These are phyloP conservation scores for Drosophila flavopinicola DNA, from an alignment of 2,888 invertebrate genomes.

Conservation along the genomic window DNA sequence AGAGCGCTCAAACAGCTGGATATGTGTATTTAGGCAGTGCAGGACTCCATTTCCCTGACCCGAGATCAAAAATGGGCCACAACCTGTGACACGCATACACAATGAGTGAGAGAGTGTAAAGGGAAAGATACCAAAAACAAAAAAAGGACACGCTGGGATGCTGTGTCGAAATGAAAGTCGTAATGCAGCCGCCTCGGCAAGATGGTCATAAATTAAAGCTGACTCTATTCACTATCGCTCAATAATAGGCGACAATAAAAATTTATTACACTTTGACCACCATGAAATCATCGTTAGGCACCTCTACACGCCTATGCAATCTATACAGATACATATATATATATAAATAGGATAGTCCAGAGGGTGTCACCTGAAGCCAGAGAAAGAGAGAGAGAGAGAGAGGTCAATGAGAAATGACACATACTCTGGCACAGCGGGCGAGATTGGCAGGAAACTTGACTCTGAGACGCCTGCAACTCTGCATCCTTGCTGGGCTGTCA, in stretches of 20 bases:
- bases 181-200: constrained; percentile 45
- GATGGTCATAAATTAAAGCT: constrained; percentile 70
- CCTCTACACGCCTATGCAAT: constrained; percentile 60
- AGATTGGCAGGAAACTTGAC: constrained; percentile 65
- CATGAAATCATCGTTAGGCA: constrained; percentile 84
- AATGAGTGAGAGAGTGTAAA: constrained; percentile 26
- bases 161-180: constrained; percentile 20
- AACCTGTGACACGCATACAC: constrained; percentile 68
- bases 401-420: constrained; percentile 74
- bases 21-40: constrained; percentile 26
- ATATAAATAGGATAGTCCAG: constrained; percentile 7
- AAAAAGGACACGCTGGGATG: constrained; percentile 22
- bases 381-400: constrained; percentile 31
- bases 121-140: neutral
- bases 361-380: constrained; percentile 31
- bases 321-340: neutral
- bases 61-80: constrained; percentile 35
- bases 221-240: constrained; percentile 58
- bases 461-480: constrained; percentile 40
- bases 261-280: constrained; percentile 83
- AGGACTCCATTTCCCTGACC: constrained; percentile 29
- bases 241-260: constrained; percentile 79
- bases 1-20: constrained; percentile 74
- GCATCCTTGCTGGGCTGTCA: constrained; percentile 62
- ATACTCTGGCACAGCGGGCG: constrained; percentile 22